These are phyloP conservation scores for Rhinolophus ferrumequinum DNA, from an alignment of 2,113 vertebrate genomes.

Conservation along the genomic window DNA sequence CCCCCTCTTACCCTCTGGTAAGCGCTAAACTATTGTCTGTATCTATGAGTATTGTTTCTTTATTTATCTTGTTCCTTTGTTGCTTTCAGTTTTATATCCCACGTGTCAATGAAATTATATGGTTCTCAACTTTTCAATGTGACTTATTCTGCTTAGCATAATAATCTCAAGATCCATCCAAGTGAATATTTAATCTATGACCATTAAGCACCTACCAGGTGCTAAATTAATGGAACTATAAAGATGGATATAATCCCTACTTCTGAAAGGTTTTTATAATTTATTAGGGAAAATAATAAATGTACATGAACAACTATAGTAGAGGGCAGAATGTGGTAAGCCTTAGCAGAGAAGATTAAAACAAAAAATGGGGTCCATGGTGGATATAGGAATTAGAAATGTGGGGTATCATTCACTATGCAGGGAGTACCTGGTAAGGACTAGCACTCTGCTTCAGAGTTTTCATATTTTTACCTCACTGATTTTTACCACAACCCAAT, in stretches of 20 bases:
- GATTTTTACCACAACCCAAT: background rate
- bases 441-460: background rate
- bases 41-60: no score
- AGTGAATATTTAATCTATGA: background rate
- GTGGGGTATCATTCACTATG: background rate
- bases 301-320: background rate
- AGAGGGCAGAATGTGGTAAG: background rate
- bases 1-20: no score
- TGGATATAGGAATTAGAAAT: background rate
- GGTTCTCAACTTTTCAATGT: no score
- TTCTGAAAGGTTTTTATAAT: constrained; percentile 14
- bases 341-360: background rate
- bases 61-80: no score
- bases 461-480: background rate
- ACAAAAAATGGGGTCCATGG: background rate
- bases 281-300: background rate
- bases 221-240: background rate
- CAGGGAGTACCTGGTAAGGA: background rate
- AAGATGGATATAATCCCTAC: background rate
- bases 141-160: no score
- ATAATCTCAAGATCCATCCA: no score
- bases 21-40: no score
- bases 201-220: background rate
- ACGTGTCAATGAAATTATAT: no score
- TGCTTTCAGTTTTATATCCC: no score